phyloP scores from a whole-genome alignment of 2,888 invertebrate species.

The Nudaria mundana region DNA sequence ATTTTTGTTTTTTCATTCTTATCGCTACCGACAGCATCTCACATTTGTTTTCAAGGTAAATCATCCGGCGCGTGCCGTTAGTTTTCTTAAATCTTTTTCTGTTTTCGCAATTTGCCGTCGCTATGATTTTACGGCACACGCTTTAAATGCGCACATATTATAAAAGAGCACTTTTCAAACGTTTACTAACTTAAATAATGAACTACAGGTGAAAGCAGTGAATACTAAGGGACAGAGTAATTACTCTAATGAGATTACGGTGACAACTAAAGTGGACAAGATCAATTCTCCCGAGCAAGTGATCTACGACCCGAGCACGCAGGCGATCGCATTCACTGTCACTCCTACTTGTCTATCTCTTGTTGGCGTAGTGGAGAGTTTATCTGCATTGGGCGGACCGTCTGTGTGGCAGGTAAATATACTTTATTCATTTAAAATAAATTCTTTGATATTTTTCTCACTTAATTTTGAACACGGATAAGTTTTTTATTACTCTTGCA shows the following conservation, averaged over 20 bases:
- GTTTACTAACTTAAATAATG: constrained; percentile 17
- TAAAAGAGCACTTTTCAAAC: constrained; percentile 9
- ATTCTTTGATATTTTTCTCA: not conserved
- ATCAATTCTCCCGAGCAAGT: constrained; percentile 91
- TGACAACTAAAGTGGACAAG: constrained; percentile 91
- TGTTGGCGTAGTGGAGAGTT: constrained; percentile 87
- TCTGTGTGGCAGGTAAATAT: constrained; percentile 62
- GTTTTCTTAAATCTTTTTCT: constrained; percentile 35
- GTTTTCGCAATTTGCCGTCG: constrained; percentile 46
- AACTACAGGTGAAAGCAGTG: constrained; percentile 87
- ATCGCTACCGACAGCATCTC: constrained; percentile 77
- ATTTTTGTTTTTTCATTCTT: constrained; percentile 59
- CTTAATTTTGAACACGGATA: no score
- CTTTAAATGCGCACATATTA: constrained; percentile 36
- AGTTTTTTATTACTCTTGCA: no score
- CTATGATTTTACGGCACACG: constrained; percentile 42
- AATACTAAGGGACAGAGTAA: constrained; percentile 94
- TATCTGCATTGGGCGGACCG: constrained; percentile 62
- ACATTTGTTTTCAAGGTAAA: constrained; percentile 78
- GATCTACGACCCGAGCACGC: constrained; percentile 89
- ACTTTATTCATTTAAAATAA: not conserved
- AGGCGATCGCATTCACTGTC: constrained; percentile 88
- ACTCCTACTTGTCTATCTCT: constrained; percentile 89
- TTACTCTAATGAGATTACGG: constrained; percentile 91
- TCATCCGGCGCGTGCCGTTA: constrained; percentile 42